These are phyloP conservation scores for Agrochola circellaris DNA, from an alignment of 2,888 invertebrate species.

Conservation along the genomic window DNA sequence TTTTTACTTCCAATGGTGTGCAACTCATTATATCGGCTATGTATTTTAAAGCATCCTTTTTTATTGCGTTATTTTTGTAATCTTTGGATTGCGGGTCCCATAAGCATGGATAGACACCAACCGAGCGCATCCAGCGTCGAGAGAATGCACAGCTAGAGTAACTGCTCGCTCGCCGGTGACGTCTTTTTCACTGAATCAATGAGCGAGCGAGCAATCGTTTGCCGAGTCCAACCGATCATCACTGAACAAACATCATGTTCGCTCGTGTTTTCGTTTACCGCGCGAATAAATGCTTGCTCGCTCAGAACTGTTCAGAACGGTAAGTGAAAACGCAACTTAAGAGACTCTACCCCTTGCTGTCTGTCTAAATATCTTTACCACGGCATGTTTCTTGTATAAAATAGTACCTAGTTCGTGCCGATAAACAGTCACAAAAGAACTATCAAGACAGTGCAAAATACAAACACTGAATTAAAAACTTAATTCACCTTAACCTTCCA, in stretches of 20 bases:
- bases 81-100: not conserved
- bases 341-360: not conserved
- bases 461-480: not conserved
- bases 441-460: not conserved
- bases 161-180: too few relatives aligned
- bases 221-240: too few relatives aligned
- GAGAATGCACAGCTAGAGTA: too few relatives aligned
- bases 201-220: too few relatives aligned
- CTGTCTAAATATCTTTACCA: not conserved
- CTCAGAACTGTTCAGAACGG: not conserved
- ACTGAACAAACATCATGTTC: too few relatives aligned
- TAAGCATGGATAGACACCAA: not conserved
- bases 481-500: constrained; percentile 76
- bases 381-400: not conserved
- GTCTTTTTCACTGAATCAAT: too few relatives aligned
- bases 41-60: not conserved
- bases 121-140: too few relatives aligned
- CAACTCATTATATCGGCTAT: not conserved
- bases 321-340: not conserved
- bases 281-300: not conserved
- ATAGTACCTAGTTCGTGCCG: not conserved
- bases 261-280: not conserved
- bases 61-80: not conserved
- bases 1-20: not conserved
- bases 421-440: not conserved